These are phyloP conservation scores for Diacarnus erythraeanus DNA, from an alignment of 37 sponge, comb jelly and placozoan species.

Conservation along the genomic window DNA sequence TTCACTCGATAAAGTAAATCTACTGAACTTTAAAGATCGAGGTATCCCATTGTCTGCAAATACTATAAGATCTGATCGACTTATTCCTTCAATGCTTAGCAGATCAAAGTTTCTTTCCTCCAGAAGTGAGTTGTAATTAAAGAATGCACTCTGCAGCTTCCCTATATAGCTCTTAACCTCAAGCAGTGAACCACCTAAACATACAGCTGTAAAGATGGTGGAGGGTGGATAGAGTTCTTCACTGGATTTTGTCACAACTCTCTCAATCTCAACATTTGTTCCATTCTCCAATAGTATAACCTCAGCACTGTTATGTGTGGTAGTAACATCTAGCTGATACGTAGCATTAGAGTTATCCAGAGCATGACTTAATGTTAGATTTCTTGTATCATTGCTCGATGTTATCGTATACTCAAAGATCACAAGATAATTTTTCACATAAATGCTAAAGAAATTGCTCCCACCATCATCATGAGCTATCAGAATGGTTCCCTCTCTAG, in stretches of 20 bases:
- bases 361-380: neutral
- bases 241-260: neutral
- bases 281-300: neutral
- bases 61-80: neutral
- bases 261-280: neutral
- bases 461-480: neutral
- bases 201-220: constrained; percentile 7
- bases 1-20: neutral
- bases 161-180: constrained; percentile 24
- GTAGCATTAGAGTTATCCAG: neutral
- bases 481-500: constrained; percentile 19
- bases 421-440: neutral
- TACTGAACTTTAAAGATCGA: neutral
- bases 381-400: neutral
- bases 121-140: constrained; percentile 8
- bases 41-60: neutral
- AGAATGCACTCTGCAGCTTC: constrained; percentile 5
- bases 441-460: neutral
- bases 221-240: neutral
- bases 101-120: constrained; percentile 15
- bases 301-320: neutral
- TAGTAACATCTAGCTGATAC: neutral
- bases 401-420: neutral
- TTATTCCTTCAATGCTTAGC: neutral
- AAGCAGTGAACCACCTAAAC: constrained; percentile 24